Evolutionary conservation across 2,113 vertebrate genomes (phyloP), one percentile per base, ranked within the genome.

Genomic region (Trematomus loennbergii): DNA sequence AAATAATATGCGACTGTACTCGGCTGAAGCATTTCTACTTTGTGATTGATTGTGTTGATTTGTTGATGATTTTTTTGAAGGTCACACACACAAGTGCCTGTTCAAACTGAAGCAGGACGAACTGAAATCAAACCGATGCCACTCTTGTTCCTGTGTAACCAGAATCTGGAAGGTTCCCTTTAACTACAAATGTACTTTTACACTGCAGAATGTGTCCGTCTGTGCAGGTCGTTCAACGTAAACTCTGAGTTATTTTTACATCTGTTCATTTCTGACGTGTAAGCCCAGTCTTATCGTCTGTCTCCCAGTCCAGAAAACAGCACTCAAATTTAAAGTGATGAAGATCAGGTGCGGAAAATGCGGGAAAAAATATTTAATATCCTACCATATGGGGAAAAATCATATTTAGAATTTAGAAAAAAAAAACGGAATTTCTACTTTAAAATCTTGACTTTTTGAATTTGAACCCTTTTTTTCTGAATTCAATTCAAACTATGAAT

Each of bases 81-180:
- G 52, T 87, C 78, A 49, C 63, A 45, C 68, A 53, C 68, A 53
- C 69, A 87, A 88, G 88, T 91, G 89, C 91, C 87, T 87, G 72
- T 79, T 78, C 17, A 12, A 25, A n/a, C 48, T 36, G 4, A 53
- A 65, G 55, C 77, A 50, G 75, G 72, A 64, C 53, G 18, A 62
- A 43, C 36, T 43, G 16, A 59, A 61, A 22, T 79, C 59, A 0
- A 20, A 40, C 5, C 10, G 49, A 60, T 66, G 74, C 70, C 70
- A 59, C 84, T 69, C 66, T 55, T 12, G 20, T 54, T 80, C 46
- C 72, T 13, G 48, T 65, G 62, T 55, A 17, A 48, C 15, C 70
- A 11, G 13, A 82, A 65, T 70, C 79, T 71, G 59, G 20, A 79
- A 53, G 85, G 74, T 84, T 76, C 59, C 68, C 66, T 84, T 72